Evolutionary conservation across 2,888 invertebrate genomes (phyloP).

Genomic region (Tuta absoluta): DNA sequence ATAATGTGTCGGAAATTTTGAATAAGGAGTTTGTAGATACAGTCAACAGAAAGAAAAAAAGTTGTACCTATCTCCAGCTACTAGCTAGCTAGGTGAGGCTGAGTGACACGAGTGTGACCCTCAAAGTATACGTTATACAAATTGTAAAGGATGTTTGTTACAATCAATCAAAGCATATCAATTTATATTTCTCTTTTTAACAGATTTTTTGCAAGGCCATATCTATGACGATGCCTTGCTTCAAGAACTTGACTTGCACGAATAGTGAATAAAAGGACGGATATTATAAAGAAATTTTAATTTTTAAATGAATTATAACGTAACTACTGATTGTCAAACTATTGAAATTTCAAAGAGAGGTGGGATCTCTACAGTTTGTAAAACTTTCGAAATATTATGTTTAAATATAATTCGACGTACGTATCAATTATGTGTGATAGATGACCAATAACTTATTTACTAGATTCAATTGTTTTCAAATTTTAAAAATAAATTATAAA

Average conservation of each 20-base stretch:
- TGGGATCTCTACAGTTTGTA: conserved; percentile 15
- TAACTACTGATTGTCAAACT: background rate
- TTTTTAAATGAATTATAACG: background rate
- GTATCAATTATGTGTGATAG: conserved; percentile 73
- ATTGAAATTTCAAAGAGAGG: background rate
- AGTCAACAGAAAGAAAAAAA: background rate
- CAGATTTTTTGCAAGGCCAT: background rate
- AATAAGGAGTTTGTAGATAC: conserved; percentile 33
- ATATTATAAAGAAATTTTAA: too few relatives aligned
- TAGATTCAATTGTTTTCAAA: conserved; percentile 49
- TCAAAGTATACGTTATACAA: conserved; percentile 57
- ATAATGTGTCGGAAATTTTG: conserved; percentile 38
- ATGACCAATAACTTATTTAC: conserved; percentile 67
- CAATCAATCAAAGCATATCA: conserved; percentile 37
- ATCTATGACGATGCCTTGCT: background rate
- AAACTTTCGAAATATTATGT: conserved; percentile 13
- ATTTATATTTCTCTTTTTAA: background rate
- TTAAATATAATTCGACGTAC: conserved; percentile 49
- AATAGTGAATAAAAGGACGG: conserved; percentile 5
- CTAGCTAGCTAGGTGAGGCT: background rate
- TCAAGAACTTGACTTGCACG: background rate
- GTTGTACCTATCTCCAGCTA: background rate
- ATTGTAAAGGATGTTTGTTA: conserved; percentile 38
- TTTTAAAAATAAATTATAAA: conserved; percentile 33
- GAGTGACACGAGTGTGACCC: conserved; percentile 58